phyloP scores from a whole-genome alignment of 2,113 vertebrate genomes.

The Seriola quinqueradiata region DNA sequence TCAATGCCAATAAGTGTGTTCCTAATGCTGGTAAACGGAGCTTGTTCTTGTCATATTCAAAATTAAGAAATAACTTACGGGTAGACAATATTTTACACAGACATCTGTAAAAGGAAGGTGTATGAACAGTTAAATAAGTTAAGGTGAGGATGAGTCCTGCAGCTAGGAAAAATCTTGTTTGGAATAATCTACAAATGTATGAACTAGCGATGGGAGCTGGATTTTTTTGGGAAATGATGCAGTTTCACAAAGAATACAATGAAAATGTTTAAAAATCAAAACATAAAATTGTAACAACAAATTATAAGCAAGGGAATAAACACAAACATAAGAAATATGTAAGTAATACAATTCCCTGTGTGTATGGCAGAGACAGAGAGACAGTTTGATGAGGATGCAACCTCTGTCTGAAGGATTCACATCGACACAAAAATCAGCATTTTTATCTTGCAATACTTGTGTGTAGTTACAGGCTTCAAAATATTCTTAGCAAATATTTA shows the following conservation, averaged over 20 bases:
- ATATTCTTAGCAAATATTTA: not conserved
- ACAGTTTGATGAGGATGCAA: not conserved
- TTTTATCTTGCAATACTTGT: not conserved
- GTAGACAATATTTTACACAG: not conserved
- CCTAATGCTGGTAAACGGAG: not conserved
- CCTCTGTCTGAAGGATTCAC: not conserved
- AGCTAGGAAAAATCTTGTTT: not conserved
- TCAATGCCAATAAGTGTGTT: constrained; percentile 17
- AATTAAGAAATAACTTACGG: not conserved
- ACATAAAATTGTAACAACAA: not conserved
- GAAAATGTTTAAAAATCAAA: not conserved
- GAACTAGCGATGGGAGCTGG: not conserved
- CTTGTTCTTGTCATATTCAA: not conserved
- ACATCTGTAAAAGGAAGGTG: not conserved
- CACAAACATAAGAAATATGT: not conserved
- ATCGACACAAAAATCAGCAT: not conserved
- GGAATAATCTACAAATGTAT: not conserved
- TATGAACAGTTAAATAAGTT: not conserved
- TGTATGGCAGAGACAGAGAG: not conserved
- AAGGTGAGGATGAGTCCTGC: not conserved
- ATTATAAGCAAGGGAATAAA: not conserved
- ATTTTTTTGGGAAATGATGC: not conserved
- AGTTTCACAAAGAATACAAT: not conserved
- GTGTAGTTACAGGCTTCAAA: no score
- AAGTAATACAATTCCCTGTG: not conserved